Base-by-base conservation (phyloP, 2,113 vertebrate genomes). In the Gadus chalcogrammus region DNA sequence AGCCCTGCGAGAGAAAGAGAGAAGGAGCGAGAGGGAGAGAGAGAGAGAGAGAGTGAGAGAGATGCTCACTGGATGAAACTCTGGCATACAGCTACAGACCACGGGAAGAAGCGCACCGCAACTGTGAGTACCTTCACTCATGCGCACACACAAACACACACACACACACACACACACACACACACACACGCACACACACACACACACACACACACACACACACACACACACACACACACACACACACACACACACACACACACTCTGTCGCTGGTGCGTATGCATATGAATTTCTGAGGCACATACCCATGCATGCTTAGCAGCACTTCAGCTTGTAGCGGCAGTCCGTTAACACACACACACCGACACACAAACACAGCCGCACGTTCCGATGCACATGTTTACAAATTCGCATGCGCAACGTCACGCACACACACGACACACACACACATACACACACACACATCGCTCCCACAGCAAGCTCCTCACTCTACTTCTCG, bases 11-110 rank as follows among this genome's bases (percentile, higher is more conserved):
- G 52, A 82, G 78, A 82, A 24, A 42, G 38, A 82, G 78, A 82
- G 84, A 82, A 56, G 12, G 53, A 38, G 35, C 4, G 55, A 56
- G 55, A 42, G 4, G 11, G 38, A 42, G 38, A 2, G 38, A 42
- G 38, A 42, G 38, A 42, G 38, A 42, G 38, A 56, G 55, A 56
- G 55, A 56, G 55, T 81, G 79, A 82, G 38, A 42, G 38, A 42
- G 38, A 84, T 73, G 82, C 86, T 83, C 80, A 85, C 82, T 89
- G 87, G 86, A 89, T 89, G 86, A 88, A 86, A 89, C 85, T 89
- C 82, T 89, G 88, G 89, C 87, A 87, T 82, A 71, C 79, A 56
- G 15, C 83, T 78, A 76, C 83, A 84, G 85, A 87, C 84, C 82
- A 75, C 78, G 86, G 84, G 85, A 77, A 42, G 38, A 85, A 81